These are phyloP conservation scores for Drosophila phalerata DNA, from an alignment of 2,888 invertebrate genomes.

Conservation along the genomic window DNA sequence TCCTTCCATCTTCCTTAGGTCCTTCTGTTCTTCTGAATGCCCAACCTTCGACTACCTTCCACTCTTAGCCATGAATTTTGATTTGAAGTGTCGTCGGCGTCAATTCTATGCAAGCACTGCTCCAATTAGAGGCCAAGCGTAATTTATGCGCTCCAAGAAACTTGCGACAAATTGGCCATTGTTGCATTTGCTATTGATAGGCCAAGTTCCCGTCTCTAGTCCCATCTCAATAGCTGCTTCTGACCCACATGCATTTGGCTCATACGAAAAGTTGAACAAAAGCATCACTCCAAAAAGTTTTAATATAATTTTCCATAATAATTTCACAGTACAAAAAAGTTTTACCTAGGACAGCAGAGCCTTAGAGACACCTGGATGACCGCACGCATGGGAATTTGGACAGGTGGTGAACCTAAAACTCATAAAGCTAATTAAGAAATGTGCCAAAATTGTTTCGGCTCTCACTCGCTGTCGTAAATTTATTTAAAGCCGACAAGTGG, in stretches of 20 bases:
- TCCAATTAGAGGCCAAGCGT: slow-evolving; percentile 77
- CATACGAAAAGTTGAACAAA: slow-evolving; percentile 64
- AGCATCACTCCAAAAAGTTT: slow-evolving; percentile 68
- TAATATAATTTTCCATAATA: slow-evolving; percentile 79
- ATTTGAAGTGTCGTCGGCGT: slow-evolving; percentile 66
- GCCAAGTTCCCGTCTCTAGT: not conserved
- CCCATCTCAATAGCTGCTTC: not conserved
- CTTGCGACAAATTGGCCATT: slow-evolving; percentile 75
- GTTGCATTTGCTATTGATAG: slow-evolving; percentile 74
- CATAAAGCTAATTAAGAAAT: slow-evolving; percentile 82
- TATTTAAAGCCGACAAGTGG: slow-evolving; percentile 66
- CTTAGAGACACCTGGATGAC: slow-evolving; percentile 68
- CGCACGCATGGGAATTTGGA: slow-evolving; percentile 74
- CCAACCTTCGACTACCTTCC: slow-evolving; percentile 7
- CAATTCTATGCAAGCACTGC: slow-evolving; percentile 60
- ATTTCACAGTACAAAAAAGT: slow-evolving; percentile 42
- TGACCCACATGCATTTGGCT: slow-evolving; percentile 34
- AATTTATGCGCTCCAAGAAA: slow-evolving; percentile 78
- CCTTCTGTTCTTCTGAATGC: not conserved
- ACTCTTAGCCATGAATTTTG: slow-evolving; percentile 69
- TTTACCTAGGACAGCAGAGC: slow-evolving; percentile 37
- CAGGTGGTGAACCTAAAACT: slow-evolving; percentile 70
- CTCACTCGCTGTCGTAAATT: slow-evolving; percentile 30
- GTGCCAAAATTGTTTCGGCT: slow-evolving; percentile 63
- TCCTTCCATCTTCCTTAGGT: not conserved